Percentiles rank a stretch among this genome's conserved stretches.
Conservation (phyloP, 2,113 vertebrate genomes). For the Podarcis muralis region DNA sequence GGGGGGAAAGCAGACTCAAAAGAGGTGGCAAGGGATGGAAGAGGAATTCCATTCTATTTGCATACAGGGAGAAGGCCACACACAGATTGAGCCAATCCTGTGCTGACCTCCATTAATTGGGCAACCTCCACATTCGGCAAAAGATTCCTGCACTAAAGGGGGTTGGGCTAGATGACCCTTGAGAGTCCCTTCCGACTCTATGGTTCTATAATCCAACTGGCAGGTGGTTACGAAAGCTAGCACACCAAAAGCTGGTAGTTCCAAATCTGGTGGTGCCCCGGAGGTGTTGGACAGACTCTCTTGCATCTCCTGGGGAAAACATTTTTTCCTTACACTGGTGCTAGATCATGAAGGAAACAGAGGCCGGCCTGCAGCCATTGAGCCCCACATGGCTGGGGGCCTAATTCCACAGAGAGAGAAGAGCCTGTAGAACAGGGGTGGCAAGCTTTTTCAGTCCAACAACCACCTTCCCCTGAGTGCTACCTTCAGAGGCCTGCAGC, state of each 20-base stretch:
- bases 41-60: neutral
- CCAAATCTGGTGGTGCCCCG: neutral
- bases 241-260: neutral
- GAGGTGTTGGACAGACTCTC: too few species aligned
- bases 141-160: too few species aligned
- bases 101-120: neutral
- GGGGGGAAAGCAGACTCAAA: neutral
- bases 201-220: neutral
- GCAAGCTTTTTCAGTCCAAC: too few species aligned
- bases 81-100: neutral
- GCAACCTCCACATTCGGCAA: too few species aligned
- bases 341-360: neutral
- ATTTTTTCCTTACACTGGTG: neutral
- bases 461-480: too few species aligned
- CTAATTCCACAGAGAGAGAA: neutral
- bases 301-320: neutral
- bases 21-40: neutral
- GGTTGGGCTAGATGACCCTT: too few species aligned
- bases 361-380: neutral
- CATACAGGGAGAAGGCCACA: neutral
- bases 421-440: too few species aligned
- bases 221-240: neutral
- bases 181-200: too few species aligned
- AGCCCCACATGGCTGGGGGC: neutral
- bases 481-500: too few species aligned